These are phyloP conservation scores for Petrolisthes manimaculis DNA, from an alignment of 2,888 invertebrate genomes.

Conservation along the genomic window DNA sequence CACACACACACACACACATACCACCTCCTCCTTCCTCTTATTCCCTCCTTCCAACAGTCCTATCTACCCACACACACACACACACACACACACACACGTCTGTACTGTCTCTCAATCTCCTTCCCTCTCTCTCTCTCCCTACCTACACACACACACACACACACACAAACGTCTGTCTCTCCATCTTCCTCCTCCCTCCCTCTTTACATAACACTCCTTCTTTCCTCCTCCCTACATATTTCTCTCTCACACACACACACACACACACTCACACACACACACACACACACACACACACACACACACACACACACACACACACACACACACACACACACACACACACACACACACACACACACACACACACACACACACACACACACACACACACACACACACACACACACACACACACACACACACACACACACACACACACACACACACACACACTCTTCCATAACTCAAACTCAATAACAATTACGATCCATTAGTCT, in stretches of 20 bases:
- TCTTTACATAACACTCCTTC: neutral
- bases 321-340: neutral
- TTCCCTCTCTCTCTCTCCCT: neutral
- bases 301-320: neutral
- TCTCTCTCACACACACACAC: neutral
- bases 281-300: neutral
- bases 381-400: constrained; percentile 7
- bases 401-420: constrained; percentile 7
- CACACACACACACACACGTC: too few species aligned
- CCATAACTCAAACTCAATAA: neutral
- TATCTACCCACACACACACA: too few species aligned
- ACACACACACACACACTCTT: too few species aligned
- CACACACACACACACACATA: neutral
- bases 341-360: neutral
- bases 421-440: neutral
- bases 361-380: constrained; percentile 7
- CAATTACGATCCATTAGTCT: too few species aligned
- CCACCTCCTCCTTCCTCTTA: neutral
- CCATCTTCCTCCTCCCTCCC: neutral
- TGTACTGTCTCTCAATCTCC: neutral
- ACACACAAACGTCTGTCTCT: too few species aligned
- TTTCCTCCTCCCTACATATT: too few species aligned
- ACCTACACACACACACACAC: neutral
- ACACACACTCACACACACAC: neutral
- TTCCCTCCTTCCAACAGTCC: too few species aligned